phyloP scores from a whole-genome alignment of 2,888 invertebrate genomes.

The Mesoligia furuncula region DNA sequence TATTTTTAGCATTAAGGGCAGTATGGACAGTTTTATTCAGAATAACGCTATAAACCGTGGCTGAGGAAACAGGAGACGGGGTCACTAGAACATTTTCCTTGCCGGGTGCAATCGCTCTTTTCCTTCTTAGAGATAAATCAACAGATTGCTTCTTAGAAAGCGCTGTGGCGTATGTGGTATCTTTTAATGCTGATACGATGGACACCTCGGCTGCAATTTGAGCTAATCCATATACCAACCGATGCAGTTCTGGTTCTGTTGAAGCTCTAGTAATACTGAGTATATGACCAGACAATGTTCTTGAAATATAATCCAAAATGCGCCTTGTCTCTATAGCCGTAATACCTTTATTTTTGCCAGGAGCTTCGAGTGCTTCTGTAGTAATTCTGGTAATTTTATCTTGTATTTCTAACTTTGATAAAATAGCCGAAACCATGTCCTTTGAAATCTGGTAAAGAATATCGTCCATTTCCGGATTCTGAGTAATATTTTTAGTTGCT shows the following conservation, averaged over 20 bases:
- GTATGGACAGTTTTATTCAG: slow-evolving; percentile 75
- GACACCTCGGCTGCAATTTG: slow-evolving; percentile 88
- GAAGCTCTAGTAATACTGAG: slow-evolving; percentile 83
- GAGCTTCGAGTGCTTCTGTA: slow-evolving; percentile 85
- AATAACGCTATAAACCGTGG: slow-evolving; percentile 76
- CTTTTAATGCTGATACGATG: slow-evolving; percentile 86
- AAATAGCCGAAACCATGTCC: slow-evolving; percentile 85
- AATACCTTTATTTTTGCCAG: slow-evolving; percentile 86
- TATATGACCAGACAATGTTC: slow-evolving; percentile 85
- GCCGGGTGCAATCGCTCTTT: slow-evolving; percentile 73
- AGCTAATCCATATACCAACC: slow-evolving; percentile 86
- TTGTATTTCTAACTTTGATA: slow-evolving; percentile 86
- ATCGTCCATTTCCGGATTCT: slow-evolving; percentile 85
- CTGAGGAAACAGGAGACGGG: slow-evolving; percentile 58
- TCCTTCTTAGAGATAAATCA: slow-evolving; percentile 83
- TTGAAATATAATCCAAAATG: slow-evolving; percentile 87
- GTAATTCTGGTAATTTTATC: slow-evolving; percentile 88
- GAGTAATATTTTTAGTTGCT: slow-evolving; percentile 84
- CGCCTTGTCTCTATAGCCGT: slow-evolving; percentile 87
- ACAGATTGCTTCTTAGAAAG: slow-evolving; percentile 86
- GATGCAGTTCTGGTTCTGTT: slow-evolving; percentile 87
- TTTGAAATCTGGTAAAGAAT: slow-evolving; percentile 85
- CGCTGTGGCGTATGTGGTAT: slow-evolving; percentile 84
- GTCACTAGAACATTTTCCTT: slow-evolving; percentile 57
- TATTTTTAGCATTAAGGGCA: slow-evolving; percentile 21